These are phyloP conservation scores for Hipposideros armiger DNA, from an alignment of 2,113 vertebrate species.

Conservation along the genomic window DNA sequence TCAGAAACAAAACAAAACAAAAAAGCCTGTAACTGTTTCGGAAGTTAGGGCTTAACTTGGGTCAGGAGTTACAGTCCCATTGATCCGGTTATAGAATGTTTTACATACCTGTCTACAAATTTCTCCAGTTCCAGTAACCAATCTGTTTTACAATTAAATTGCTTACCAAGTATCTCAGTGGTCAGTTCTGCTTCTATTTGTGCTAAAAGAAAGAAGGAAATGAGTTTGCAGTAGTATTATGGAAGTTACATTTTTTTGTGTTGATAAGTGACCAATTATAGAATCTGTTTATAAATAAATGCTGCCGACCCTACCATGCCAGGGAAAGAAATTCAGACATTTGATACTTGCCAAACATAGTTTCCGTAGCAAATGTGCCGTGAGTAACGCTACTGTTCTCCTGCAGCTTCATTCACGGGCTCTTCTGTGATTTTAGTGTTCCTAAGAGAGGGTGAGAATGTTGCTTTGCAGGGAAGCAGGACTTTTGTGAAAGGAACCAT, in stretches of 20 bases:
- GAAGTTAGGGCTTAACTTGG: background rate
- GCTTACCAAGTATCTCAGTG: background rate
- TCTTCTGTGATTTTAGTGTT: background rate
- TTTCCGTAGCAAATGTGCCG: constrained; percentile 82
- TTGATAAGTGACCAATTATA: constrained; percentile 84
- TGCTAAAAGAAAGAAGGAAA: constrained; percentile 39
- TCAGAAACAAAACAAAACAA: constrained; percentile 24
- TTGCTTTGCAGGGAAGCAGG: background rate
- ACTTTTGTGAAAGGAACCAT: background rate
- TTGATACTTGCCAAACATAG: constrained; percentile 86
- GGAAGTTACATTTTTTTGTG: constrained; percentile 69
- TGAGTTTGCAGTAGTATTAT: constrained; percentile 3
- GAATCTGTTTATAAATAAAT: constrained; percentile 86
- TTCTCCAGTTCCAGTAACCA: background rate
- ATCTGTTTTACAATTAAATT: background rate
- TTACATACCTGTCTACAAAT: background rate
- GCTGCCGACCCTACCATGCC: constrained; percentile 68
- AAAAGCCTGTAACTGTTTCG: background rate
- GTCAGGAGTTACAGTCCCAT: background rate
- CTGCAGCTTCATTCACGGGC: constrained; percentile 33
- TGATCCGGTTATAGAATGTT: background rate
- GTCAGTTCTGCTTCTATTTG: background rate
- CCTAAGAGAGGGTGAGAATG: background rate
- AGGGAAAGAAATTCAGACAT: constrained; percentile 83
- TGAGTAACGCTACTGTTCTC: constrained; percentile 30